Evolutionary conservation across 2,888 invertebrate genomes (phyloP).

Genomic region (Synergus umbraculus): DNA sequence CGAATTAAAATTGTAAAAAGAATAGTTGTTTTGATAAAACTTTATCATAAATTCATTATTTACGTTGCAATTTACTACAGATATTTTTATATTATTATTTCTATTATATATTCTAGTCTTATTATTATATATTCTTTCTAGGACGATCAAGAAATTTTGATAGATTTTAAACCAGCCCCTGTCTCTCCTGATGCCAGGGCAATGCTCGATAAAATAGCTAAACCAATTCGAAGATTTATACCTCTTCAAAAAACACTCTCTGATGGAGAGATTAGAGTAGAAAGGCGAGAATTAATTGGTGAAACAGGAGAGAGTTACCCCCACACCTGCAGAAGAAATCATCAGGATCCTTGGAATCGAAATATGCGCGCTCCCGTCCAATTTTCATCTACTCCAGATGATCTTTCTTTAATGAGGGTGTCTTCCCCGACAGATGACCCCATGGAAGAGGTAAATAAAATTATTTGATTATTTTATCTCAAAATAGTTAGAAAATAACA

Average conservation of each 20-base stretch:
- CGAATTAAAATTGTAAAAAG: neutral
- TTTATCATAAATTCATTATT: neutral
- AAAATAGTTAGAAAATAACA: neutral
- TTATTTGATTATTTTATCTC: neutral
- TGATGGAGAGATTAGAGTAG: slow-evolving; percentile 86
- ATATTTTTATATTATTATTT: too few relatives aligned
- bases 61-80: neutral
- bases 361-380: slow-evolving; percentile 71
- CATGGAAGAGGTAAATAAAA: slow-evolving; percentile 72
- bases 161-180: slow-evolving; percentile 90
- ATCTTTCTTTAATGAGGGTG: slow-evolving; percentile 71
- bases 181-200: slow-evolving; percentile 82
- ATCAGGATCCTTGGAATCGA: slow-evolving; percentile 73
- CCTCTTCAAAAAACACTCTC: slow-evolving; percentile 87
- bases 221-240: slow-evolving; percentile 77
- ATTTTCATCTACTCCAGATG: slow-evolving; percentile 76
- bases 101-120: neutral
- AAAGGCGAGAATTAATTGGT: slow-evolving; percentile 75
- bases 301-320: slow-evolving; percentile 77
- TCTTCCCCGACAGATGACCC: slow-evolving; percentile 70
- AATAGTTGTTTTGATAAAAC: neutral
- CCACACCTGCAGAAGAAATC: slow-evolving; percentile 74
- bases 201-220: slow-evolving; percentile 70
- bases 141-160: slow-evolving; percentile 88
- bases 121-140: neutral